Percentiles rank a stretch among this genome's conserved stretches.
These are phyloP conservation scores for cat (Felis catus) DNA, from an alignment of 2,113 vertebrate species.

Conservation along the genomic window F.catus_Fca126_mat1.0 CM031421.1:94891001-94891500, in stretches of 20 bases:
- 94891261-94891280: not conserved
- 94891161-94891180: not conserved
- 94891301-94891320: not conserved
- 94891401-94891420: not conserved
- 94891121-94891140: not conserved
- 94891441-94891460: not conserved
- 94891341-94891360: not conserved
- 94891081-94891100: not conserved
- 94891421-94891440: not conserved
- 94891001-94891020: not conserved
- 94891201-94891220: not conserved
- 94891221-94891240: not conserved
- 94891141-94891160: not conserved
- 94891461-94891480: not conserved
- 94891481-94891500: not conserved
- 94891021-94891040: not conserved
- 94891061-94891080: not conserved
- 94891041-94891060: not conserved
- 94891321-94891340: not conserved
- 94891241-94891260: not conserved
- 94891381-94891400: not conserved
- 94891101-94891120: not conserved
- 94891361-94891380: not conserved
- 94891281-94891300: not conserved
- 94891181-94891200: not conserved